Evolutionary conservation across 2,888 invertebrate species (phyloP), one percentile per base, ranked within the genome.

Genomic region (Spilosoma lubricipeda): DNA sequence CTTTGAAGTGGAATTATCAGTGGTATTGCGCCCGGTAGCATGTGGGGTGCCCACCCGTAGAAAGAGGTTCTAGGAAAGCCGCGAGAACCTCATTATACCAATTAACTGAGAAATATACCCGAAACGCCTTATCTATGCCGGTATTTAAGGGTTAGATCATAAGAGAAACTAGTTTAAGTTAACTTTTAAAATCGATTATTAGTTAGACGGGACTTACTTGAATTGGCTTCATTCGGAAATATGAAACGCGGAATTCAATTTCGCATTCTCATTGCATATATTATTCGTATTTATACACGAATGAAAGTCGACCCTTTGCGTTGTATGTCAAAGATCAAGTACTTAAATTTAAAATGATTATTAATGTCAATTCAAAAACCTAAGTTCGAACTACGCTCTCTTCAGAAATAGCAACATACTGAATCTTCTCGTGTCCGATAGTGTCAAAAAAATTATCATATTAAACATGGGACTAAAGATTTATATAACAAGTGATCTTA

Each of bases 41-140:
- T 77, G 82, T 80, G 82, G 75, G 81, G 77, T 87, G 91, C 87
- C 92, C 92, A 92, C 92, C 92, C 92, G 91, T 86, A 88, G 76
- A 68, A 81, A 83, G 85, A 85, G 82, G 86, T 87, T 83, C 83
- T 85, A 86, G 85, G 85, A 87, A 77, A 70, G 83, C 89, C 87
- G 88, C 77, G 67, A 68, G 70, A 67, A n/a, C 42, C 89, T 89
- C 90, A 86, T 89, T 89, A 89, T 85, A 89, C 89, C 92, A 93
- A 93, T 93, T 93, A 93, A 91, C 91, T 87, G 81, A 85, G 88
- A 89, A 83, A 86, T 90, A 87, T 89, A 85, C 86, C 86, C 88
- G 85, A 90, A 90, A 86, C 80, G 80, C 67, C 82, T 91, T 92
- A 92, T 92, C 92, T 88, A 42, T 66, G 68, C 73, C 74, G 73